Evolutionary conservation across 1,140 invertebrate species (phyloP), one percentile per base, ranked within the genome.

Genomic region (Apis laboriosa): DNA sequence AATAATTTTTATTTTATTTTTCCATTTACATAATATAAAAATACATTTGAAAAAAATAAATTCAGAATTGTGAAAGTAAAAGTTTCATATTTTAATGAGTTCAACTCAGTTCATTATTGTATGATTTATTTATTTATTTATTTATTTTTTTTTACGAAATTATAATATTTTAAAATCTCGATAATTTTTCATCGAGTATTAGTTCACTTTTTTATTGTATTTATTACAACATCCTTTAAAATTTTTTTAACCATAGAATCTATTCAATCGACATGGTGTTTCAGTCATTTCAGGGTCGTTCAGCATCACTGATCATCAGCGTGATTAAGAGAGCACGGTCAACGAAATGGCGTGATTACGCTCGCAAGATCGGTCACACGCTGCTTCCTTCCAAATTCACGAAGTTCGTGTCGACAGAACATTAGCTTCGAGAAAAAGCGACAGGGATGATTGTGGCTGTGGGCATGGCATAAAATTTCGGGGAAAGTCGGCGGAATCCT

Each of bases 321-420:
- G 43, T 49, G 81, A 73, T 85, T 83, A 83, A 83, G 49, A 74
- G 60, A 28, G 28, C 77, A 77, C 67, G 66, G 70, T 24, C 49
- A 56, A 9, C 51, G 61, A 77, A 60, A 5, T 34, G n/a, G 17
- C 28, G 15, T 70, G 75, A 77, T 85, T 80, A 80, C 63, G 73
- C 77, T 70, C 34, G 61, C 70, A 12, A 64, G 70, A 75, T 85
- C 70, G 43, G 76, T 86, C 77, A 73, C 64, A 83, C 77, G 68
- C 24, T 63, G 70, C 68, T 80, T 83, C 72, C 64, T 73, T 64
- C 77, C 70, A 77, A 89, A 88, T 88, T 85, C 67, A 63, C 49
- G 70, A 74, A 77, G 73, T 89, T 89, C 80, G 87, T 89, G 89
- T 21, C 77, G 71, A 15, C 28, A 67, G 51, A 51, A 72, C 87